Conservation (phyloP, 2,113 vertebrate genomes). For the Falco punctatus region DNA sequence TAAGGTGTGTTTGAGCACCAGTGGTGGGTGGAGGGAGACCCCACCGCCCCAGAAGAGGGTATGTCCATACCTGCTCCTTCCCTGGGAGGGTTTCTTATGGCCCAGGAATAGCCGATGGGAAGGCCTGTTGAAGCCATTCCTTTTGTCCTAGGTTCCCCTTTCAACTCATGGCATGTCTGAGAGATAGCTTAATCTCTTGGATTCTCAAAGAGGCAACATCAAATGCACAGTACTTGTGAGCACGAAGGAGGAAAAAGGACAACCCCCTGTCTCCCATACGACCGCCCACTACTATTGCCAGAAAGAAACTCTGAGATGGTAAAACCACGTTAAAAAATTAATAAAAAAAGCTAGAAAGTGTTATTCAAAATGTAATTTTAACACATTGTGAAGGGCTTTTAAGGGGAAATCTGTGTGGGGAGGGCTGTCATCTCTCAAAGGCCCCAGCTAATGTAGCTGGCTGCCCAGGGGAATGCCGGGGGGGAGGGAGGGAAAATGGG, state of each 20-base stretch:
- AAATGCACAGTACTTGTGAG: not conserved
- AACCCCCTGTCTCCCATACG: not conserved
- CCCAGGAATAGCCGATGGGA: not conserved
- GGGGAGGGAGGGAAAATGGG: constrained; percentile 48
- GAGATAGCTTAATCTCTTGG: not conserved
- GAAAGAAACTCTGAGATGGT: not conserved
- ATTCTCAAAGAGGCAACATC: not conserved
- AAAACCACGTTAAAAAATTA: constrained; percentile 55
- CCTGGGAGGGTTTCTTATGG: not conserved
- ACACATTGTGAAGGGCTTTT: constrained; percentile 63
- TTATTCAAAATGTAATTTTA: constrained; percentile 64
- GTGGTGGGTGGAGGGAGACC: not conserved
- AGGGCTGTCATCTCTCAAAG: constrained; percentile 45
- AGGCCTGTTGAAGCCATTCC: not conserved
- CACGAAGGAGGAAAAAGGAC: not conserved
- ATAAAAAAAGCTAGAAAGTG: constrained; percentile 54
- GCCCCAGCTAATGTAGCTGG: constrained; percentile 39
- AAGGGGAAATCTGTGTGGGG: constrained; percentile 29
- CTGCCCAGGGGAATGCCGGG: constrained; percentile 46
- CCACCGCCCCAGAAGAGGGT: not conserved
- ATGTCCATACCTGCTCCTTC: not conserved
- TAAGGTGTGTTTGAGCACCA: not conserved
- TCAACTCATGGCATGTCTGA: not conserved
- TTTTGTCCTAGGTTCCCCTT: not conserved
- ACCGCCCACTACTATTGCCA: not conserved